Conservation (phyloP, 2,113 vertebrate species). For the Callaeas wilsoni region DNA sequence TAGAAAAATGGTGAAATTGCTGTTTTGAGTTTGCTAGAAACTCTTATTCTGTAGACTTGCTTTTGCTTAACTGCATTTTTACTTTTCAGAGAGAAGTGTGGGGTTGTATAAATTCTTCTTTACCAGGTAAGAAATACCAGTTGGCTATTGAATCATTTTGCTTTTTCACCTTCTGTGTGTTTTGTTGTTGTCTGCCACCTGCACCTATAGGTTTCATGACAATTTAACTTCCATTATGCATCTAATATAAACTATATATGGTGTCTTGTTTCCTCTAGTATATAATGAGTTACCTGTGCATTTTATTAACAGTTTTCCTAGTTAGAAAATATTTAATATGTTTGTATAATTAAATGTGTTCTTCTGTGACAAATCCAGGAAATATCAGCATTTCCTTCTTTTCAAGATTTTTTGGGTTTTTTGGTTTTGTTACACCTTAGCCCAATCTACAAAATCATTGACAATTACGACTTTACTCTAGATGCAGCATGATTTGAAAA, state of each 20-base stretch:
- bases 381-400: background rate
- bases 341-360: background rate
- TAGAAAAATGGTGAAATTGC: background rate
- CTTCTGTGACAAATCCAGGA: background rate
- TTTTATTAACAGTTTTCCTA: background rate
- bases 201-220: background rate
- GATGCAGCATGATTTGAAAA: background rate
- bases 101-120: conserved; percentile 95
- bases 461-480: background rate
- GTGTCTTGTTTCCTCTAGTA: background rate
- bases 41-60: background rate
- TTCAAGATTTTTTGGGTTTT: background rate
- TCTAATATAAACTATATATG: background rate
- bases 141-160: background rate
- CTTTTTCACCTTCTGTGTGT: background rate
- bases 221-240: background rate
- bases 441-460: background rate
- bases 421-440: background rate
- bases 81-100: conserved; percentile 89
- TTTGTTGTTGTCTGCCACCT: background rate
- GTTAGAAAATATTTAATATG: background rate
- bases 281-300: background rate
- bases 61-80: conserved; percentile 32
- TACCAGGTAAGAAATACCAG: conserved; percentile 84
- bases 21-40: background rate